These are phyloP conservation scores for Neuroterus valhalla DNA, from an alignment of 1,140 invertebrate genomes.

Conservation along the genomic window DNA sequence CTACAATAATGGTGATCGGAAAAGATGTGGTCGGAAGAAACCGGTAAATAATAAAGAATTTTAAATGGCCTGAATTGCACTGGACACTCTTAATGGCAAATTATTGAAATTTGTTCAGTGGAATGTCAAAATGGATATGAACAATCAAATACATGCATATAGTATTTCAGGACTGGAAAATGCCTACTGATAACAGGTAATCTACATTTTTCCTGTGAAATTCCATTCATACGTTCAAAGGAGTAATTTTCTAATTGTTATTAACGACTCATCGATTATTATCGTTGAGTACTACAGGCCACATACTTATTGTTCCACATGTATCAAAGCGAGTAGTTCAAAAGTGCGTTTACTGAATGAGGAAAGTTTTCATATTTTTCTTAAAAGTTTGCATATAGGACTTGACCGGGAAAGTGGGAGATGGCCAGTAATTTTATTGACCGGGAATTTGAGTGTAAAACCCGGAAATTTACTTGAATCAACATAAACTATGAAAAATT, in stretches of 20 bases:
- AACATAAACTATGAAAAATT: too few relatives aligned
- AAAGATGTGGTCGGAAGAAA: too few relatives aligned
- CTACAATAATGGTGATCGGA: too few relatives aligned
- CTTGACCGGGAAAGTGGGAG: too few relatives aligned
- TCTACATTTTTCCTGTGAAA: conserved; percentile 18
- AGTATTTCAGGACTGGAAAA: background rate
- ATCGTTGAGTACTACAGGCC: conserved; percentile 39
- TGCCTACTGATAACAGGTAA: background rate
- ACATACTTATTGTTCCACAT: conserved; percentile 25
- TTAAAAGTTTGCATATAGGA: background rate
- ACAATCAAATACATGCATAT: too few relatives aligned
- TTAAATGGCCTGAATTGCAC: too few relatives aligned
- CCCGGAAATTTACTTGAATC: too few relatives aligned
- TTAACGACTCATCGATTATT: conserved; percentile 41
- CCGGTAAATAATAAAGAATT: too few relatives aligned
- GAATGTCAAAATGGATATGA: too few relatives aligned
- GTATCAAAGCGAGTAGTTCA: conserved; percentile 5
- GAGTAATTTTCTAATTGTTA: conserved; percentile 38
- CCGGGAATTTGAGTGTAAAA: too few relatives aligned
- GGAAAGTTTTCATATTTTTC: background rate
- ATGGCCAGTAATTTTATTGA: too few relatives aligned
- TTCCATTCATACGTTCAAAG: conserved; percentile 18
- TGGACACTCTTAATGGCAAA: background rate
- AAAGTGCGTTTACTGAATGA: background rate
- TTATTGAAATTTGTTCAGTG: background rate